Conservation (phyloP, 2,113 vertebrate species). For the Galeopterus variegatus region DNA sequence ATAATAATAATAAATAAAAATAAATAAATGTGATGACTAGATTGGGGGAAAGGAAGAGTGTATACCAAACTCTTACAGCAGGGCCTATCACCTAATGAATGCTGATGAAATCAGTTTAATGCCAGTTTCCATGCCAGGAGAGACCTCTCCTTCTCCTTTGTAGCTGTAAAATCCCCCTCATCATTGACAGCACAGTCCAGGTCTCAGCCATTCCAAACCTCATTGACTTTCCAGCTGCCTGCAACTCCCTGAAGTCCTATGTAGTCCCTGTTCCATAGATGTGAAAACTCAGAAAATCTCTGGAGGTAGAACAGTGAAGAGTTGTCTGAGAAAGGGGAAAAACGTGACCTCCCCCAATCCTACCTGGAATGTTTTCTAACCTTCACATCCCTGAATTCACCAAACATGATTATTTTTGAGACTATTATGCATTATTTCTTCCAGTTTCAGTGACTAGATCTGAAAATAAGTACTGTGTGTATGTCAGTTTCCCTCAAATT, state of each 20-base stretch:
- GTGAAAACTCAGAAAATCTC: not conserved
- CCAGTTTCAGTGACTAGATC: not conserved
- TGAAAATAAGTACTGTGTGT: not conserved
- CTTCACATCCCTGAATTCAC: not conserved
- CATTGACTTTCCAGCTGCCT: not conserved
- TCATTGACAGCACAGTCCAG: not conserved
- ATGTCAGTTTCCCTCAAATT: not conserved
- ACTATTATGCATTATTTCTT: not conserved
- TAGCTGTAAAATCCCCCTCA: not conserved
- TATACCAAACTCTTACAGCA: not conserved
- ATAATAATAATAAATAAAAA: too few species aligned
- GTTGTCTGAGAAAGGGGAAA: not conserved
- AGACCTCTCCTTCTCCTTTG: not conserved
- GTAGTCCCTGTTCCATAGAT: not conserved
- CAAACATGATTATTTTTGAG: not conserved
- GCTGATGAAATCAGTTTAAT: not conserved
- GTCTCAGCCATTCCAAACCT: not conserved
- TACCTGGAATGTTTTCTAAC: not conserved
- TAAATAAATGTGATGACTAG: not conserved
- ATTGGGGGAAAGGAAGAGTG: not conserved
- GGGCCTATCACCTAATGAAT: not conserved
- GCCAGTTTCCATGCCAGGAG: not conserved
- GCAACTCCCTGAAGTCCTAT: not conserved
- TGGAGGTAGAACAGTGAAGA: not conserved
- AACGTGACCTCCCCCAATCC: rapidly evolving